phyloP scores from a whole-genome alignment of 2,888 invertebrate genomes.

The Drosophila suboccidentalis region DNA sequence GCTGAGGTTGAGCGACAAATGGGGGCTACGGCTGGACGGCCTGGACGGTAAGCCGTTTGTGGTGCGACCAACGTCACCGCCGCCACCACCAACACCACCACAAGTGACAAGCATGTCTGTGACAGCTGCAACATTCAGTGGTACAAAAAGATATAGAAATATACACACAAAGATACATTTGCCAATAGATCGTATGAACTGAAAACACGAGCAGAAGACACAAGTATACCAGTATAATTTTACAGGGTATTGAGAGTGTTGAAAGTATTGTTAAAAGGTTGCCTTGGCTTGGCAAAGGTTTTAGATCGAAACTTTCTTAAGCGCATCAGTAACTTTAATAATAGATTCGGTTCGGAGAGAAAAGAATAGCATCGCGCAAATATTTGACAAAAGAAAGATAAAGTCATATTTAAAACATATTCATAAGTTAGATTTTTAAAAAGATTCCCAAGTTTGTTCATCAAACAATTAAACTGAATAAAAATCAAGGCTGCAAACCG shows the following conservation, averaged over 20 bases:
- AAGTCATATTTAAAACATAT: too few relatives aligned
- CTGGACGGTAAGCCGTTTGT: constrained; percentile 49
- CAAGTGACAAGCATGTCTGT: constrained; percentile 53
- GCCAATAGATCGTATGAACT: constrained; percentile 8
- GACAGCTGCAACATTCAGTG: constrained; percentile 49
- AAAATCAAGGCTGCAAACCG: too few relatives aligned
- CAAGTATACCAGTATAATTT: background rate
- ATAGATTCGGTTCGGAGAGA: too few relatives aligned
- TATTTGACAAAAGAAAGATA: too few relatives aligned
- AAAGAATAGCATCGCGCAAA: too few relatives aligned
- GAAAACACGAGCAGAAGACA: background rate
- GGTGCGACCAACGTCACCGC: constrained; percentile 13
- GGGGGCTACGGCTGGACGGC: constrained; percentile 44
- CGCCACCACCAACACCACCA: constrained; percentile 13
- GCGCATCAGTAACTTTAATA: too few relatives aligned
- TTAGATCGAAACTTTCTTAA: too few relatives aligned
- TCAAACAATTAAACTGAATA: too few relatives aligned
- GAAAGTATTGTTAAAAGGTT: background rate
- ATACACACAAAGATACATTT: background rate
- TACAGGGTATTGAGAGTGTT: background rate
- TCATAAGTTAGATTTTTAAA: too few relatives aligned
- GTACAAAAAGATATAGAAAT: constrained; percentile 6
- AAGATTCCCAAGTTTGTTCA: too few relatives aligned
- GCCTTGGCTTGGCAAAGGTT: background rate
- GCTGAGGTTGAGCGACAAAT: constrained; percentile 10